A percentile compares a stretch with the other conserved stretches of the same genome.
Conservation (phyloP, 2,888 invertebrate genomes). For the Drosophila emarginata region DNA sequence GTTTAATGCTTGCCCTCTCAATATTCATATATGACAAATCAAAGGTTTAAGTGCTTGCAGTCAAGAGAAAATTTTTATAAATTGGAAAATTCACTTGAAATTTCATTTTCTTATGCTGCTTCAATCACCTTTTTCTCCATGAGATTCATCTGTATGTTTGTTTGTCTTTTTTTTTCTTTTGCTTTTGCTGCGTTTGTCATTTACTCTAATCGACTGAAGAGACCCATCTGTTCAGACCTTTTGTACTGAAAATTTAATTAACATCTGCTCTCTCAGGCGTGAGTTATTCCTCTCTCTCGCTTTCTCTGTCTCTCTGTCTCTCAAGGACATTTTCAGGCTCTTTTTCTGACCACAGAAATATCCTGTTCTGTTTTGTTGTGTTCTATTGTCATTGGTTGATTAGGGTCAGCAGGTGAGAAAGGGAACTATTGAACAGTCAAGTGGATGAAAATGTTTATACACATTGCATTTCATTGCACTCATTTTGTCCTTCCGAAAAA, state of each 20-base stretch:
- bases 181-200: constrained; percentile 48
- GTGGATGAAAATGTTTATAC: not conserved
- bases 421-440: not conserved
- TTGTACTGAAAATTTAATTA: constrained; percentile 53
- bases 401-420: constrained; percentile 3
- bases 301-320: no score
- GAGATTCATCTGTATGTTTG: not conserved
- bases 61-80: not conserved
- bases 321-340: constrained; percentile 7
- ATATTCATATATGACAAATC: constrained; percentile 45
- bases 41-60: constrained; percentile 50
- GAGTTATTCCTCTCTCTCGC: not conserved
- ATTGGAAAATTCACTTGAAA: constrained; percentile 8
- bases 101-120: not conserved
- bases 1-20: constrained; percentile 39
- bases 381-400: not conserved
- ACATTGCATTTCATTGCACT: not conserved
- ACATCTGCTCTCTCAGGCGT: constrained; percentile 25
- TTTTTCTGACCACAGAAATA: not conserved
- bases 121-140: not conserved
- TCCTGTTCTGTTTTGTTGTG: not conserved
- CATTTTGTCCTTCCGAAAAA: not conserved
- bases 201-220: constrained; percentile 33
- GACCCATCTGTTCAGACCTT: constrained; percentile 49
- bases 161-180: not conserved